Evolutionary conservation across 2,888 invertebrate species (phyloP).

Genomic region (Tortricodes alternella): DNA sequence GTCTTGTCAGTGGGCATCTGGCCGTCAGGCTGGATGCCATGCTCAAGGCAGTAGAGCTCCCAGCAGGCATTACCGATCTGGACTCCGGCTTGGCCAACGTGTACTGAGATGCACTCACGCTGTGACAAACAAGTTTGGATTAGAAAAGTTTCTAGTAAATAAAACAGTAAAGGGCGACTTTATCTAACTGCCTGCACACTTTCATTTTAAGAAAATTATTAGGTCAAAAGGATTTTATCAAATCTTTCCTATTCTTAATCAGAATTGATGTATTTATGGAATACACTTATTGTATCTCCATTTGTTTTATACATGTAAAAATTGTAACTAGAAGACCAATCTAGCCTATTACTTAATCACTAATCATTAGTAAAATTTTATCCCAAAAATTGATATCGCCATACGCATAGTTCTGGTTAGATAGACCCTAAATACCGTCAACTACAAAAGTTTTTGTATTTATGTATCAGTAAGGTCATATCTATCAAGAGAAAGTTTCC

Average conservation of each 20-base stretch:
- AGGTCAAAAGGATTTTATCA: no score
- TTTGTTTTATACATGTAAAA: no score
- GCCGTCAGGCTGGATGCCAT: slow-evolving; percentile 96
- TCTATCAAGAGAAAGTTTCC: slow-evolving; percentile 6
- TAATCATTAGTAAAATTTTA: background rate
- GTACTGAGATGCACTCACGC: slow-evolving; percentile 86
- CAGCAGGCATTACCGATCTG: slow-evolving; percentile 96
- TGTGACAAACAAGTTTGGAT: slow-evolving; percentile 42
- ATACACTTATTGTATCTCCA: no score
- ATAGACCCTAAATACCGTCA: no score
- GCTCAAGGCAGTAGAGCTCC: slow-evolving; percentile 94
- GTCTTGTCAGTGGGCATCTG: slow-evolving; percentile 97
- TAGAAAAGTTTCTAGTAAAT: background rate
- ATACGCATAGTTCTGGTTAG: no score
- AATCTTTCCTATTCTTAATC: no score
- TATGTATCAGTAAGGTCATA: background rate
- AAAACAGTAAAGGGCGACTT: no score
- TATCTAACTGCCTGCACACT: no score
- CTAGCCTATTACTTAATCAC: no score
- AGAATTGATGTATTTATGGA: background rate
- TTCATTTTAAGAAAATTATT: no score
- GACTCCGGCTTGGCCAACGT: slow-evolving; percentile 87
- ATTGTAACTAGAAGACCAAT: no score
- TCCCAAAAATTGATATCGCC: background rate
- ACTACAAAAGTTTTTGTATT: no score